A percentile compares a stretch with the other conserved stretches of the same genome.
Conservation (phyloP, 2,797 vertebrate species). For the Sandelia bainsii region DNA sequence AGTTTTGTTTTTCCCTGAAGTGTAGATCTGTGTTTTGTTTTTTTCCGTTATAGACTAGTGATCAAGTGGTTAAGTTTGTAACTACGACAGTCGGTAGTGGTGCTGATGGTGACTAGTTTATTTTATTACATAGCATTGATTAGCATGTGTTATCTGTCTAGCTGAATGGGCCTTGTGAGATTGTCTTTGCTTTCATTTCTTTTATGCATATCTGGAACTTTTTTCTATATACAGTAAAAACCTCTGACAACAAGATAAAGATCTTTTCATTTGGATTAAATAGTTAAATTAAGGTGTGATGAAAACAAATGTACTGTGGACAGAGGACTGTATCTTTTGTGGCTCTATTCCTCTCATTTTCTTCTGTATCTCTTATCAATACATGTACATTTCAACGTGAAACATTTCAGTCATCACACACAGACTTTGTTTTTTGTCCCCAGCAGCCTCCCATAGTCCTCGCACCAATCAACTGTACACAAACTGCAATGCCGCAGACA, state of each 20-base stretch:
- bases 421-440: slow-evolving; percentile 54
- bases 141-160: slow-evolving; percentile 26
- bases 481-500: slow-evolving; percentile 71
- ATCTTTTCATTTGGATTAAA: slow-evolving; percentile 6
- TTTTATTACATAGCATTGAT: background rate
- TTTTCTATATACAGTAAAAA: slow-evolving; percentile 47
- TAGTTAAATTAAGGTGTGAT: slow-evolving; percentile 3
- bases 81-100: slow-evolving; percentile 1
- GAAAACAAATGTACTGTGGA: slow-evolving; percentile 2
- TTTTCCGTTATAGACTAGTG: slow-evolving; percentile 9
- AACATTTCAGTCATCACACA: slow-evolving; percentile 39
- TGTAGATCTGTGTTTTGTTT: slow-evolving; percentile 6
- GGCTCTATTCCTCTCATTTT: slow-evolving; percentile 38
- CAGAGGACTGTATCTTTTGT: slow-evolving; percentile 58
- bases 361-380: slow-evolving; percentile 21
- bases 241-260: slow-evolving; percentile 45
- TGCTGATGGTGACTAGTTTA: slow-evolving; percentile 12
- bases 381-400: background rate
- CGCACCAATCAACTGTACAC: slow-evolving; percentile 83
- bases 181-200: slow-evolving; percentile 28
- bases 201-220: slow-evolving; percentile 17
- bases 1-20: slow-evolving; percentile 6
- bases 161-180: slow-evolving; percentile 8
- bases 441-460: slow-evolving; percentile 86
- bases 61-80: background rate